These are phyloP conservation scores for Chaetodon trifasciatus DNA, from an alignment of 2,797 vertebrate genomes.

Conservation along the genomic window DNA sequence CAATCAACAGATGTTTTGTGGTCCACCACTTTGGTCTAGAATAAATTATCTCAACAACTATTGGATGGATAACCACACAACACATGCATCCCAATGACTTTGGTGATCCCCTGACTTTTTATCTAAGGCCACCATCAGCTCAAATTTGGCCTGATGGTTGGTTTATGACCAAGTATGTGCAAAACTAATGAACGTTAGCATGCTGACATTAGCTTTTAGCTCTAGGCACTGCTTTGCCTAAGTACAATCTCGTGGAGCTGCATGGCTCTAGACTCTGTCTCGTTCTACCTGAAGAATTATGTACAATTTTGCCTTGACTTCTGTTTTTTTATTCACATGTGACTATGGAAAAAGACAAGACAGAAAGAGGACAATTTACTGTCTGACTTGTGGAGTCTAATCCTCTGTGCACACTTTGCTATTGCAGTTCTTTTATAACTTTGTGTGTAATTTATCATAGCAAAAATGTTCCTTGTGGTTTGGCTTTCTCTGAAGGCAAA, in stretches of 20 bases:
- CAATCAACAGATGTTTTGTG: neutral
- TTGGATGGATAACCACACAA: neutral
- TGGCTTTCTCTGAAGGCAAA: constrained; percentile 21
- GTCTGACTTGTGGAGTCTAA: too few relatives aligned
- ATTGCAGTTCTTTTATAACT: neutral
- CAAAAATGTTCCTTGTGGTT: neutral
- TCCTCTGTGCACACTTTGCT: neutral
- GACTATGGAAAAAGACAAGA: neutral
- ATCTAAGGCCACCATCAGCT: neutral
- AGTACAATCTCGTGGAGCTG: too few relatives aligned
- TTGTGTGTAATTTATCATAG: neutral
- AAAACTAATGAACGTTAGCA: neutral
- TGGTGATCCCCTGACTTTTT: neutral
- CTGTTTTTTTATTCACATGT: neutral
- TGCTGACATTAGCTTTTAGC: too few relatives aligned
- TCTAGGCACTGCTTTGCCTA: too few relatives aligned
- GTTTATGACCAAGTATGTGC: neutral
- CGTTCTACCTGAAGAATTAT: too few relatives aligned
- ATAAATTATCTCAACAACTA: neutral
- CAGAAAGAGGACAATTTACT: too few relatives aligned
- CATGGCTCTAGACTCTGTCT: too few relatives aligned
- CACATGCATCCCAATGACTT: neutral
- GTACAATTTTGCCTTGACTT: too few relatives aligned
- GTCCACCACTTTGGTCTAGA: neutral
- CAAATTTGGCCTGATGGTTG: neutral